These are phyloP conservation scores for Protaetia brevitarsis DNA, from an alignment of 1,140 invertebrate genomes.

Conservation along the genomic window DNA sequence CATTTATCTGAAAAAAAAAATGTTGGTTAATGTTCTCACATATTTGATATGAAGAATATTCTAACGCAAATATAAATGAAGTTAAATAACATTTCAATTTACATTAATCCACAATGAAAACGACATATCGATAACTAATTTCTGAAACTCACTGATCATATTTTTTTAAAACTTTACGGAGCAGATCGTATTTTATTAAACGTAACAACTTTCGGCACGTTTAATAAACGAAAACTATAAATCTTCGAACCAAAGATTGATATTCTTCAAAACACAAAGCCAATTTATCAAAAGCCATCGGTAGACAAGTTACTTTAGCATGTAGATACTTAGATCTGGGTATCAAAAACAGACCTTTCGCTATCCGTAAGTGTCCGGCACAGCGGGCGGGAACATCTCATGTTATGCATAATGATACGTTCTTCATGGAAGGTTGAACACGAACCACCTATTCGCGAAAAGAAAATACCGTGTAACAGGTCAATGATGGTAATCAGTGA, in stretches of 20 bases:
- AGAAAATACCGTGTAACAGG: constrained; percentile 14
- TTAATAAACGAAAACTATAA: not conserved
- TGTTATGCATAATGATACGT: constrained; percentile 15
- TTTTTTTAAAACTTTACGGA: too few species aligned
- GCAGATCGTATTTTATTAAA: too few species aligned
- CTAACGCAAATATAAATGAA: too few species aligned
- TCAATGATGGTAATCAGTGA: constrained; percentile 18
- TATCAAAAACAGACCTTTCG: not conserved
- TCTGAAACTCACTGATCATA: too few species aligned
- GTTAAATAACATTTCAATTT: too few species aligned
- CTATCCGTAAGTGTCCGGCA: not conserved
- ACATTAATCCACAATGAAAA: too few species aligned
- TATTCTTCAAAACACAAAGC: not conserved
- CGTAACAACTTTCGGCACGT: too few species aligned
- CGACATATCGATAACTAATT: too few species aligned
- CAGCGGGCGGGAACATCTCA: constrained; percentile 1
- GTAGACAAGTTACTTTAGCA: not conserved
- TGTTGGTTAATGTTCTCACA: too few species aligned
- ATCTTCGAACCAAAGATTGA: not conserved
- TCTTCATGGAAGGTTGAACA: constrained; percentile 10
- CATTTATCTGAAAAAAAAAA: too few species aligned
- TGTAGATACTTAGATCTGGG: not conserved
- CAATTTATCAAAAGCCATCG: not conserved
- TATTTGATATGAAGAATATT: too few species aligned
- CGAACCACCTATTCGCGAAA: constrained; percentile 13